phyloP scores from a whole-genome alignment of 2,888 invertebrate species.

The Adineta ricciae region DNA sequence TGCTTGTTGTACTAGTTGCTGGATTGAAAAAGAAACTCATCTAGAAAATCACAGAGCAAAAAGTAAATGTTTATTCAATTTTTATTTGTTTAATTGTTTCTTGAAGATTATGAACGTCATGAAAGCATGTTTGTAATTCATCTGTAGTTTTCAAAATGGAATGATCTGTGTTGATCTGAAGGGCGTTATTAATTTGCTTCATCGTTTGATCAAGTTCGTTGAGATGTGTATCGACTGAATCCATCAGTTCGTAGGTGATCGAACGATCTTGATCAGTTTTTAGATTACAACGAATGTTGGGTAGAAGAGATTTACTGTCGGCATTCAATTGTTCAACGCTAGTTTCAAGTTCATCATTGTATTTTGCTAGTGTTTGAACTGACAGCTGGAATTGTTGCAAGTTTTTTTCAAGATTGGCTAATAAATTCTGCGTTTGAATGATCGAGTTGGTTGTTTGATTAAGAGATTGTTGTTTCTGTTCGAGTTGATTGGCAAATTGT shows the following conservation, averaged over 20 bases:
- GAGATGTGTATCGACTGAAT: background rate
- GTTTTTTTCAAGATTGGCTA: background rate
- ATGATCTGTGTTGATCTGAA: background rate
- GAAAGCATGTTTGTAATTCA: conserved; percentile 7
- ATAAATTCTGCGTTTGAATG: background rate
- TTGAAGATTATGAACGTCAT: background rate
- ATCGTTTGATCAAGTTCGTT: background rate
- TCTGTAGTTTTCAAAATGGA: background rate
- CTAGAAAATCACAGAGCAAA: background rate
- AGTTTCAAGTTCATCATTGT: conserved; percentile 11
- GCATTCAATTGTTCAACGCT: background rate
- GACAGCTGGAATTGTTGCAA: background rate
- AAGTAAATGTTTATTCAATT: background rate
- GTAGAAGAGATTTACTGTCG: background rate
- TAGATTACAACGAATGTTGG: background rate
- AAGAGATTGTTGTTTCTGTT: background rate
- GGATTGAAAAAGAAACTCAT: background rate
- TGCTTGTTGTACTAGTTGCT: background rate
- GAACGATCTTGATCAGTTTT: background rate
- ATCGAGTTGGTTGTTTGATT: background rate
- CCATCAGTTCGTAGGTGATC: background rate
- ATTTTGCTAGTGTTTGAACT: background rate
- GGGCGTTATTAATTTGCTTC: background rate
- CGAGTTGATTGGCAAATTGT: background rate
- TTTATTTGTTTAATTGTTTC: background rate